Percentiles rank a stretch among this genome's conserved stretches.
These are phyloP conservation scores for Desmophyllum pertusum DNA, from an alignment of 92 coral and sea anemone genomes.

Conservation along the genomic window DNA sequence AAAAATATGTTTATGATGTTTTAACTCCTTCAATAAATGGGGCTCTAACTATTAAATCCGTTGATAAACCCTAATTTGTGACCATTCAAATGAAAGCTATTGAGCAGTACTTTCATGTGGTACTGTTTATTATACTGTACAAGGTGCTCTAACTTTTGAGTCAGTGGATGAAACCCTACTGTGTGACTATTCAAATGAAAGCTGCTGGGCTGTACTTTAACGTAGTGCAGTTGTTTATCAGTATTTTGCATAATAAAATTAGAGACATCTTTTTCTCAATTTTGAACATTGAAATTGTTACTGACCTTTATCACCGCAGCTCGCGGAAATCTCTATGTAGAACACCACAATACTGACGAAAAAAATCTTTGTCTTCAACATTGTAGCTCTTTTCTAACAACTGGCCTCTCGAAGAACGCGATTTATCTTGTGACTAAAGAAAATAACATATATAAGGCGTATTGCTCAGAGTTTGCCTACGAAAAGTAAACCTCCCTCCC, in stretches of 20 bases:
- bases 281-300: neutral
- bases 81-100: neutral
- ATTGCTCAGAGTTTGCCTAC: neutral
- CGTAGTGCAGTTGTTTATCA: neutral
- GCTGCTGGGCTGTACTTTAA: neutral
- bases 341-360: slow-evolving; percentile 6
- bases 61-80: too few relatives aligned
- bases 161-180: neutral
- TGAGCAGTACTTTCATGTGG: neutral
- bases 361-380: neutral
- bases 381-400: neutral
- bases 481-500: neutral
- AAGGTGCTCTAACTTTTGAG: neutral
- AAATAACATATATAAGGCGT: neutral
- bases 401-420: neutral
- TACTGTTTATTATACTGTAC: neutral
- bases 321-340: slow-evolving; percentile 4
- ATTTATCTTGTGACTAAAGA: neutral
- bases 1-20: neutral
- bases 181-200: neutral
- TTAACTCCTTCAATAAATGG: neutral
- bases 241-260: neutral
- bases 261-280: neutral
- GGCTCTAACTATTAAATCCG: neutral
- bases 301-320: slow-evolving; percentile 25